Base-by-base conservation (phyloP, 2,797 vertebrate species). In the Ataeniobius toweri region DNA sequence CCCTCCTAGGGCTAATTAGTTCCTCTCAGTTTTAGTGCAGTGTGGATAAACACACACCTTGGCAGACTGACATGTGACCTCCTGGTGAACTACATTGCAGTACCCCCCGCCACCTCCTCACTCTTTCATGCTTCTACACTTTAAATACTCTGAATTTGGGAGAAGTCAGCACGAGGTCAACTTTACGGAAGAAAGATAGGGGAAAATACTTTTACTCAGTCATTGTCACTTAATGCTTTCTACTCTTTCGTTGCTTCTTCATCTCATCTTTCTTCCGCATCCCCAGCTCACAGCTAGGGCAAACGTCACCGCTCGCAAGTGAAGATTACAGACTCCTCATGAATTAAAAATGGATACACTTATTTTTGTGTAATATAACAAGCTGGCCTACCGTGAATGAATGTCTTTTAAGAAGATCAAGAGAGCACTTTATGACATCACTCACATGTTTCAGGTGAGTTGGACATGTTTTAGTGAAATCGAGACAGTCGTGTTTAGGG, bases 281-380 rank as follows among this genome's bases (percentile, higher is more conserved):
- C 82, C 77, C 41, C 80, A 76, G 74, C 83, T 91, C 53, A 78
- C 90, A 89, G 83, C 70, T 12, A 87, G 85, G 89, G 82, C 80
- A 77, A 88, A 87, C 91, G 85, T 88, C 87, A 46, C 81, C 76
- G 82, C 89, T 85, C 22, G 61, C 85, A 74, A 24, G 83, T 79
- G 83, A 53, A 84, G 83, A 88, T 81, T 79, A 89, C 89, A 2
- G 83, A 86, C 87, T 88, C 83, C 76, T 76, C 51, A 93, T 93
- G 90, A 93, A 94, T 94, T 93, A 93, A 91, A 93, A 89, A 94
- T 91, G 77, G 82, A 55, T 80, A 90, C 91, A 90, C 89, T 92
- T 84, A 79, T 78, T 90, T 85, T 78, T 90, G 86, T 85, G 65
- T 46, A 16, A 81, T 82, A 36, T 83, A 88, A 88, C 83, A 81